phyloP scores from a whole-genome alignment of 2,797 vertebrate genomes.

The Propithecus deckenii region DNA sequence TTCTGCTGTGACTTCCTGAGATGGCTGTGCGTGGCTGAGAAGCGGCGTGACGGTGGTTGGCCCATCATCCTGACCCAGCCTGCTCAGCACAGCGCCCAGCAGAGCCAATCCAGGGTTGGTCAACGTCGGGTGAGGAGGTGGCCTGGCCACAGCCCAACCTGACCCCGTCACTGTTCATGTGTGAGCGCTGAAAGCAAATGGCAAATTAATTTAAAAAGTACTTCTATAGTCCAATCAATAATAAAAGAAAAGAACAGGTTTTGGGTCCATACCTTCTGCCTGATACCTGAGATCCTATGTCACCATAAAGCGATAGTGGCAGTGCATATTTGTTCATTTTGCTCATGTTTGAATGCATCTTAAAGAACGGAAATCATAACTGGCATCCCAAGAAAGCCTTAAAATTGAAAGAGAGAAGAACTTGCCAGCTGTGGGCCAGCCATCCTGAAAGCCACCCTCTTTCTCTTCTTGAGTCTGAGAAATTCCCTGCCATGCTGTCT shows the following conservation, averaged over 20 bases:
- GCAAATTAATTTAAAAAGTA: background rate
- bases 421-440: too few species aligned
- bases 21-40: background rate
- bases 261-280: background rate
- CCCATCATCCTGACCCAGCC: background rate
- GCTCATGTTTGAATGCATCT: background rate
- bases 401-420: background rate
- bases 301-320: background rate
- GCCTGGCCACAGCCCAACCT: background rate
- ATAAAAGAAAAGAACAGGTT: background rate
- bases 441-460: background rate
- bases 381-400: background rate
- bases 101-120: background rate
- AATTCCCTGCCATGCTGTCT: background rate
- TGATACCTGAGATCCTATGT: background rate
- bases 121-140: background rate
- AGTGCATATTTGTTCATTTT: background rate
- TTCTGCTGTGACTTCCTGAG: background rate
- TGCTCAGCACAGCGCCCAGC: background rate
- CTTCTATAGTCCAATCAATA: background rate
- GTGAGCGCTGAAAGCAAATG: rapidly evolving
- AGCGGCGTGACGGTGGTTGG: too few species aligned
- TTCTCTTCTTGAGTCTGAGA: background rate
- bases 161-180: background rate
- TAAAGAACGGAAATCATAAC: background rate